Base-by-base conservation (phyloP, 2,888 invertebrate genomes). In the Polydesmus complanatus region DNA sequence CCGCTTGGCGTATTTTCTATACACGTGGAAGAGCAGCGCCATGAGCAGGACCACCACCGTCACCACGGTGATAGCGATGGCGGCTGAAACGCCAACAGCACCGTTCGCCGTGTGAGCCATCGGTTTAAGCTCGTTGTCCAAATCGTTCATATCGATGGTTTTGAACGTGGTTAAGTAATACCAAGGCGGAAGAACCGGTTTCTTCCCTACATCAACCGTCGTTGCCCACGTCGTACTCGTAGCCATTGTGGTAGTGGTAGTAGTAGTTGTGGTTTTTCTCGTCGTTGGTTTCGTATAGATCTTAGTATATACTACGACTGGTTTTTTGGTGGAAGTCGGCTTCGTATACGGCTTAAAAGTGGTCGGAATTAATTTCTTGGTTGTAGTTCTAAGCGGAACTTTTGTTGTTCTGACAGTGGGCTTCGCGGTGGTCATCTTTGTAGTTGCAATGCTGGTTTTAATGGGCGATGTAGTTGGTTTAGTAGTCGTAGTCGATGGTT, bases 41-140 rank as follows among this genome's bases (percentile, higher is more conserved):
- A 3, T 21, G 22, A 60, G 53, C 3, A 60, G 11, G 8, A 25
- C 52, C n/a, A 60, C 60, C 27, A 62, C 21, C 18, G 56, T 22
- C 14, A 22, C 60, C 8, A 37, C 47, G 18, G 54, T 53, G 18
- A 62, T 60, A 23, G 27, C 56, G 11, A 47, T 27, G n/a, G 48
- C 60, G 18, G 51, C 50, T 11, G 60, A 27, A 25, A 53, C 50
- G 1, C 54, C 22, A n/a, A 58, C 27, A 19, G 11, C 1, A 26
- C 37, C 47, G 18, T 11, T 48, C 1, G 5, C 26, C 5, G 54
- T 19, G 1, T 21, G 58, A 1, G 54, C 60, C 19, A 27, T 22
- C 1, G 60, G 54, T n/a, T 26, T 1, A 14, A 37, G 22, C 19
- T 54, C 27, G 19, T 52, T 52, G 27, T 50, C 52, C 52, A 58